These are phyloP conservation scores for Ethmia dodecea DNA, from an alignment of 2,888 invertebrate species.

Conservation along the genomic window DNA sequence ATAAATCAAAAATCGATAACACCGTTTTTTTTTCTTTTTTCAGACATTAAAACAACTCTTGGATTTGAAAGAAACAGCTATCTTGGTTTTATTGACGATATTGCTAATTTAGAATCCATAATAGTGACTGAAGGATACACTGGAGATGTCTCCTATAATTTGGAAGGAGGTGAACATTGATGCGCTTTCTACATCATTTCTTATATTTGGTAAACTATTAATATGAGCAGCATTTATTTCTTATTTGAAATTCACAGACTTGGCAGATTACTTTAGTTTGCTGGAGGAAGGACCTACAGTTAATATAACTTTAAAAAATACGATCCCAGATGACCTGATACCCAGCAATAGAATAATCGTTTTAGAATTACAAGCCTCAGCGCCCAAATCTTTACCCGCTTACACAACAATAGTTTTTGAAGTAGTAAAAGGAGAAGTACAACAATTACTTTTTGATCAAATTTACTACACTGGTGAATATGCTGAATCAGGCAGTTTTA, in stretches of 20 bases:
- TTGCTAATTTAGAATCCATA: constrained; percentile 12
- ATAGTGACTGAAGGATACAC: constrained; percentile 17
- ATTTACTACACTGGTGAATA: constrained; percentile 19
- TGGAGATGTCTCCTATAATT: constrained; percentile 21
- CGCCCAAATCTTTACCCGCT: constrained; percentile 17
- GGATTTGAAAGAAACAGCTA: constrained; percentile 23
- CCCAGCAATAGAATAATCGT: constrained; percentile 21
- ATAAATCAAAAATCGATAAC: constrained; percentile 17
- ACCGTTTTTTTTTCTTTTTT: constrained; percentile 8
- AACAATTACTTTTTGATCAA: constrained; percentile 20
- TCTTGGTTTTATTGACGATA: constrained; percentile 15
- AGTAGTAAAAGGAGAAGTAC: constrained; percentile 10
- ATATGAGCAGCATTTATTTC: neutral
- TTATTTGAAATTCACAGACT: constrained; percentile 19
- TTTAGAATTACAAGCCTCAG: constrained; percentile 23
- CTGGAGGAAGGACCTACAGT: constrained; percentile 13
- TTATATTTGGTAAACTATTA: too few species aligned
- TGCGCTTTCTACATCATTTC: too few species aligned
- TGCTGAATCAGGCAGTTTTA: constrained; percentile 9
- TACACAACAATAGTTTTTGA: constrained; percentile 23
- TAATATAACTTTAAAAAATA: constrained; percentile 10
- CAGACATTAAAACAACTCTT: constrained; percentile 10
- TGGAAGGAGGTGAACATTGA: constrained; percentile 29
- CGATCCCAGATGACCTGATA: constrained; percentile 22
- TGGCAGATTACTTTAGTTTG: constrained; percentile 18